Conservation (phyloP, 1,140 invertebrate species). For the Achatina immaculata region DNA sequence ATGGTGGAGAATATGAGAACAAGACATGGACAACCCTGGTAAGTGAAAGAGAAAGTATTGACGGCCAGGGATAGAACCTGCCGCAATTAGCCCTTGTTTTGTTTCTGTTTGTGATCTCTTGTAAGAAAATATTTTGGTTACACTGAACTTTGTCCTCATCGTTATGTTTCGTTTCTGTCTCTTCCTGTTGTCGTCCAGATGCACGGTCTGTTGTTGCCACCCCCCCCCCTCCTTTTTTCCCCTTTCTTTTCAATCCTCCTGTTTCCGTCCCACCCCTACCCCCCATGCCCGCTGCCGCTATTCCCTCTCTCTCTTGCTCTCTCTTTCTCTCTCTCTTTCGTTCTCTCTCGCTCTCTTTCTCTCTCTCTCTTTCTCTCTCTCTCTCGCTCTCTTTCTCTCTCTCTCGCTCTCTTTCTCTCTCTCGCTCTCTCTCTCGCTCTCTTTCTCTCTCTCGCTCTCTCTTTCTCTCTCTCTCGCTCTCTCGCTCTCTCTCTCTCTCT, state of each 20-base stretch:
- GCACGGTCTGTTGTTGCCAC: too few species aligned
- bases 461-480: conserved; percentile 14
- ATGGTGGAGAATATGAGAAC: too few species aligned
- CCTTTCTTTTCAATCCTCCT: background rate
- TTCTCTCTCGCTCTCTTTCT: background rate
- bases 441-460: conserved; percentile 11
- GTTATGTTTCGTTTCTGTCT: background rate
- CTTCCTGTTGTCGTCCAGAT: too few species aligned
- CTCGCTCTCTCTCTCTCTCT: too few species aligned
- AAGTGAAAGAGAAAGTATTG: too few species aligned
- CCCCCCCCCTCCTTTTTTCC: background rate
- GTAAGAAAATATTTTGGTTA: too few species aligned
- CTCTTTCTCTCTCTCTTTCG: conserved; percentile 7
- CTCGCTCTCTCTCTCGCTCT: background rate
- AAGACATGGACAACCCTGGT: too few species aligned
- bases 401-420: background rate
- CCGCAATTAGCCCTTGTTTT: too few species aligned
- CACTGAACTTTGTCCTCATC: background rate
- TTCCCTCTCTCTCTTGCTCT: too few species aligned
- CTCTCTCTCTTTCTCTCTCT: background rate
- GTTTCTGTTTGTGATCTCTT: too few species aligned
- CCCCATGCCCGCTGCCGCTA: background rate
- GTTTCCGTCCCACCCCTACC: background rate
- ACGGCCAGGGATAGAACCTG: too few species aligned
- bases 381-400: conserved; percentile 12